phyloP scores from a whole-genome alignment of 2,113 vertebrate species.

The Lagenorhynchus albirostris region DNA sequence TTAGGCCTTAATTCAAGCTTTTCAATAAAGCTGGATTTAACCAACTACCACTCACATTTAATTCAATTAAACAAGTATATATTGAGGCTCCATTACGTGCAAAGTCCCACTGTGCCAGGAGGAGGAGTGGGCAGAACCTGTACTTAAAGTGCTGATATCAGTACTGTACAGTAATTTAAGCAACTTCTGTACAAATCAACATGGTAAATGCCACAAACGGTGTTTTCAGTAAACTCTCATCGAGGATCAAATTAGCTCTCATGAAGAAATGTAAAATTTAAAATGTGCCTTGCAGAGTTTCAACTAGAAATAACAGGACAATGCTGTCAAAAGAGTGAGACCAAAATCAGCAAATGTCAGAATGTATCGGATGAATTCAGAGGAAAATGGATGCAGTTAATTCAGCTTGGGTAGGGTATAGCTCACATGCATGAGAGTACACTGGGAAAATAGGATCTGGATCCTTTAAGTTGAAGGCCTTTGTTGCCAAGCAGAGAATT shows the following conservation, averaged over 20 bases:
- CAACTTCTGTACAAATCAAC: not conserved
- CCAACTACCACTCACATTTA: constrained; percentile 20
- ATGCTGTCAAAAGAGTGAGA: not conserved
- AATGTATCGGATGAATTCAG: not conserved
- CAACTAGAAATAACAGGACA: not conserved
- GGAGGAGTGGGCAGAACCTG: not conserved
- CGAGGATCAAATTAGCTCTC: not conserved
- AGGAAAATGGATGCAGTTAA: not conserved
- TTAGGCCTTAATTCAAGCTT: not conserved
- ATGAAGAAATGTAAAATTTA: constrained; percentile 3
- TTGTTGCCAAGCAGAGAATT: not conserved
- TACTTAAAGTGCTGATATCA: not conserved
- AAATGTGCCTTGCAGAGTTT: not conserved
- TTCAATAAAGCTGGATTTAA: constrained; percentile 51
- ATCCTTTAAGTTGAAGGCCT: not conserved
- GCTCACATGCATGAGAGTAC: not conserved
- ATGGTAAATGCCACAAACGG: not conserved
- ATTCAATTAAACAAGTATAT: constrained; percentile 45
- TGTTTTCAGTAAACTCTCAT: not conserved
- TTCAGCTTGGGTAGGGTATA: not conserved
- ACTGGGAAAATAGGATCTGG: not conserved
- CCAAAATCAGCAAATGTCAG: not conserved
- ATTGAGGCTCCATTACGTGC: not conserved
- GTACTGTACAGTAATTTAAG: not conserved
- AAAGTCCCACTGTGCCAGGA: not conserved